Evolutionary conservation across 2,797 vertebrate genomes (phyloP).

Genomic region (Sphaeramia orbicularis): DNA sequence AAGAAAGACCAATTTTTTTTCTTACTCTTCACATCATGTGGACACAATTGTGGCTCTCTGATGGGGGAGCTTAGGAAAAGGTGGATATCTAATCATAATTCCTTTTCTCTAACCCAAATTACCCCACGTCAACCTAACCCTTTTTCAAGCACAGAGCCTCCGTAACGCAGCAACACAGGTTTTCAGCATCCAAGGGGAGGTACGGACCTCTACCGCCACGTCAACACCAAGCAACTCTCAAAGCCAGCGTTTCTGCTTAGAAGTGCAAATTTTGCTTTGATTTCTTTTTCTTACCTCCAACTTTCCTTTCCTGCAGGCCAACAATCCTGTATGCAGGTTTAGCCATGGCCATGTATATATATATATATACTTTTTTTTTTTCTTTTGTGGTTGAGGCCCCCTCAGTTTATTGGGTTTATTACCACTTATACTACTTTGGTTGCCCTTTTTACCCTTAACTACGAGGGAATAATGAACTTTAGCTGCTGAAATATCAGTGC

Average conservation of each 20-base stretch:
- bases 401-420: conserved; percentile 60
- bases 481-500: conserved; percentile 57
- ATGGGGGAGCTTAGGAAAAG: conserved; percentile 79
- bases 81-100: conserved; percentile 86
- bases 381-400: conserved; percentile 71
- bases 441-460: conserved; percentile 44
- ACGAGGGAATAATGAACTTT: conserved; percentile 37
- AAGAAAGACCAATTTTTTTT: conserved; percentile 55
- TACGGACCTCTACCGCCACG: conserved; percentile 81
- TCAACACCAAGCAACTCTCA: conserved; percentile 81
- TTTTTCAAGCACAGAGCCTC: conserved; percentile 89
- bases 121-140: conserved; percentile 88
- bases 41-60: conserved; percentile 78
- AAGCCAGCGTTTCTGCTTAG: conserved; percentile 79
- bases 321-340: conserved; percentile 83
- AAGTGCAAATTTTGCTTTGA: conserved; percentile 67
- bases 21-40: conserved; percentile 71
- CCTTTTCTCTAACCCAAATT: conserved; percentile 90
- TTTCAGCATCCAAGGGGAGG: conserved; percentile 86
- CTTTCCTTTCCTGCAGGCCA: conserved; percentile 79
- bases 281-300: conserved; percentile 71
- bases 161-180: conserved; percentile 85
- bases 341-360: conserved; percentile 67
- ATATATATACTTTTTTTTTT: conserved; percentile 17
- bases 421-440: conserved; percentile 51